These are phyloP conservation scores for Glareola pratincola DNA, from an alignment of 2,113 vertebrate species.

Conservation along the genomic window DNA sequence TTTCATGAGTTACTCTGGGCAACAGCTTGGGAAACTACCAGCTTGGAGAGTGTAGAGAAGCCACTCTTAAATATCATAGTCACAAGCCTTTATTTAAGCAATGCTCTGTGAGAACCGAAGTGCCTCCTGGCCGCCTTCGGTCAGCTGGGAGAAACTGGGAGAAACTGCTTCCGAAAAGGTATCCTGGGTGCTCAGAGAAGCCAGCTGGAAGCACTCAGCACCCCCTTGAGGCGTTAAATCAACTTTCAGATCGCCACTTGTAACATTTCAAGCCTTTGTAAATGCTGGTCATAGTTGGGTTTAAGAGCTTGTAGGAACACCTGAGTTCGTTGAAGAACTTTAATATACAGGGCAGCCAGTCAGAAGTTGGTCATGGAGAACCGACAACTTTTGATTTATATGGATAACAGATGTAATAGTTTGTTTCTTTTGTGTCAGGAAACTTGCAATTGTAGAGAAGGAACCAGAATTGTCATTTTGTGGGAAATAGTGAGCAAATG, in stretches of 20 bases:
- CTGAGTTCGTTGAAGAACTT: neutral
- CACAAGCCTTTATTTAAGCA: neutral
- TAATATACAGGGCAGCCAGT: neutral
- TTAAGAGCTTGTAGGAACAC: neutral
- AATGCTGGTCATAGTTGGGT: neutral
- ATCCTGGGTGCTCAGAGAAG: neutral
- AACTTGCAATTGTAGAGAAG: neutral
- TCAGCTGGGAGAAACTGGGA: neutral
- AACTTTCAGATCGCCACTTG: neutral
- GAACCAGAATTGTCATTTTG: neutral
- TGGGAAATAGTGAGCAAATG: accelerated
- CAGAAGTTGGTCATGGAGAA: neutral
- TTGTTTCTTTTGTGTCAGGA: neutral
- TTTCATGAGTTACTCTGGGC: neutral
- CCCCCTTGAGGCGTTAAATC: neutral
- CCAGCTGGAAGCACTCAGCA: neutral
- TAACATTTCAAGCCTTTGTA: accelerated
- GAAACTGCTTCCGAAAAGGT: neutral
- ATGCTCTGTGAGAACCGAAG: neutral
- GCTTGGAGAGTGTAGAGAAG: neutral
- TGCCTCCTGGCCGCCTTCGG: neutral
- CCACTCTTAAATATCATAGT: neutral
- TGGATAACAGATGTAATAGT: neutral
- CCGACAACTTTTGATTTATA: neutral
- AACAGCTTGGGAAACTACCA: neutral